Evolutionary conservation across 2,888 invertebrate species (phyloP).

Genomic region (Euproctis similis): DNA sequence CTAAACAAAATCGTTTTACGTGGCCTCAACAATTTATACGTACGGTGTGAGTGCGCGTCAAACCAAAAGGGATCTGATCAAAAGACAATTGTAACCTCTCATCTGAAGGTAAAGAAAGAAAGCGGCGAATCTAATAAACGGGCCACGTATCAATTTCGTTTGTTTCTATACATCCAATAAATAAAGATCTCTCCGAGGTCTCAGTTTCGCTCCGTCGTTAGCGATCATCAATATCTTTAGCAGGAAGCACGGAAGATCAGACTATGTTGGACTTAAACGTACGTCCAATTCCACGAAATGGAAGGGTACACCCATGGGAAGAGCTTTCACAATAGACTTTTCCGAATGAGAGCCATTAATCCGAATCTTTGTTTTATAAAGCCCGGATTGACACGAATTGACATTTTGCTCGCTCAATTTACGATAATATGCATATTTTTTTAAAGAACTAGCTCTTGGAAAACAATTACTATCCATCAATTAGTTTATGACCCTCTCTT

Average conservation of each 20-base stretch:
- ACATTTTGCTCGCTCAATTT: slow-evolving; percentile 60
- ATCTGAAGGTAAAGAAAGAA: slow-evolving; percentile 70
- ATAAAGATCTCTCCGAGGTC: slow-evolving; percentile 39
- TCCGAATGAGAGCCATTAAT: slow-evolving; percentile 70
- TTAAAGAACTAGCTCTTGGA: too few relatives aligned
- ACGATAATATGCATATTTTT: slow-evolving; percentile 55
- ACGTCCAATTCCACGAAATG: slow-evolving; percentile 70
- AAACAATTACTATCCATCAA: too few relatives aligned
- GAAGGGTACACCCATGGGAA: slow-evolving; percentile 67
- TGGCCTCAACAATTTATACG: slow-evolving; percentile 30
- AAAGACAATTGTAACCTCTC: slow-evolving; percentile 63
- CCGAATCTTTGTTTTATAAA: slow-evolving; percentile 73
- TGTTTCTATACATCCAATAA: slow-evolving; percentile 53
- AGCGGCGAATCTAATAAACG: slow-evolving; percentile 71
- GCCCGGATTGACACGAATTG: slow-evolving; percentile 64
- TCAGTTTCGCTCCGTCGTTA: slow-evolving; percentile 36
- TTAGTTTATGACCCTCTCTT: too few relatives aligned
- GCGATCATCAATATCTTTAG: slow-evolving; percentile 43
- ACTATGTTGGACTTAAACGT: slow-evolving; percentile 48
- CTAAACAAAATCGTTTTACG: slow-evolving; percentile 36
- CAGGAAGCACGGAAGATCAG: slow-evolving; percentile 40
- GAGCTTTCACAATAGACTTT: slow-evolving; percentile 66
- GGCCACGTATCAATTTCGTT: slow-evolving; percentile 64
- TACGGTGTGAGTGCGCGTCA: slow-evolving; percentile 48
- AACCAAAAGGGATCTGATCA: slow-evolving; percentile 49